These are phyloP conservation scores for Acronicta alni DNA, from an alignment of 2,888 invertebrate genomes.

Conservation along the genomic window DNA sequence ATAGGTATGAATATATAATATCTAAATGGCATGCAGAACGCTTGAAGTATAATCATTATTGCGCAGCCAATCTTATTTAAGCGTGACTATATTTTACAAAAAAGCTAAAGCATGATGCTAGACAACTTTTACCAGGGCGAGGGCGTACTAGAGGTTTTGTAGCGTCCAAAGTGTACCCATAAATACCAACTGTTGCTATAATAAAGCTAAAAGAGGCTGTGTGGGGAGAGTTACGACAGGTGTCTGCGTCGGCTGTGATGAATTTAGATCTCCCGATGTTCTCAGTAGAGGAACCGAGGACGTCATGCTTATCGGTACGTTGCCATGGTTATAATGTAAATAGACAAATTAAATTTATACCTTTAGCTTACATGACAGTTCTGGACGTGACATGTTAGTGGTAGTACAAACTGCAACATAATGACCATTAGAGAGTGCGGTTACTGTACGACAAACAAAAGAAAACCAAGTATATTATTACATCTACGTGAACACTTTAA, in stretches of 20 bases:
- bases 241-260: conserved; percentile 83
- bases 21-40: conserved; percentile 90
- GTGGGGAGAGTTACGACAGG: conserved; percentile 82
- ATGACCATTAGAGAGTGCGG: conserved; percentile 89
- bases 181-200: conserved; percentile 87
- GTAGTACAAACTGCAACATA: conserved; percentile 90
- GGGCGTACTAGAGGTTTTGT: conserved; percentile 87
- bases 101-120: conserved; percentile 89
- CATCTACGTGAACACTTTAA: conserved; percentile 87
- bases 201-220: conserved; percentile 86
- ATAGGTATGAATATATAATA: conserved; percentile 88
- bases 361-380: conserved; percentile 89
- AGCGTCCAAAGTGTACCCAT: conserved; percentile 89
- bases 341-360: conserved; percentile 88
- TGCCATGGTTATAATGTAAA: conserved; percentile 84
- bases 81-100: conserved; percentile 90
- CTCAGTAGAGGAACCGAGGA: conserved; percentile 75
- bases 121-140: conserved; percentile 89
- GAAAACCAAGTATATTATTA: conserved; percentile 87
- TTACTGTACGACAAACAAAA: conserved; percentile 89
- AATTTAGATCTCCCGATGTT: conserved; percentile 71
- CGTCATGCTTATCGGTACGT: conserved; percentile 83
- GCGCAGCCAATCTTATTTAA: conserved; percentile 89
- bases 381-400: conserved; percentile 90
- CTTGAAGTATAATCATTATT: conserved; percentile 90